Conservation (phyloP, 2,113 vertebrate species). For the Salvelinus alpinus region DNA sequence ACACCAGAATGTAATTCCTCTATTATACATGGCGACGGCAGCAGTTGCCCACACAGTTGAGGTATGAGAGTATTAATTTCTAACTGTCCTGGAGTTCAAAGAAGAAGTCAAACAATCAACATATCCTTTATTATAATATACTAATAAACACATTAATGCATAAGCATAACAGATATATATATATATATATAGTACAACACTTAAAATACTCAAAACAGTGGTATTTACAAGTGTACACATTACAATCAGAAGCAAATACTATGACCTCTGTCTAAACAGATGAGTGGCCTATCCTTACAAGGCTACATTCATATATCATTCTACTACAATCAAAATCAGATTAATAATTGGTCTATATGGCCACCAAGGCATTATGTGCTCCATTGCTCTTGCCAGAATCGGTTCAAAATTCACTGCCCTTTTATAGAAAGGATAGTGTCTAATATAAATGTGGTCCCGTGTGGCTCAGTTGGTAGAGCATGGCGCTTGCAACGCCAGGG, state of each 20-base stretch:
- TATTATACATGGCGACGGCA: no score
- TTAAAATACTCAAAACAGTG: neutral
- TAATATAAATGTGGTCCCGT: no score
- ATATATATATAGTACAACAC: neutral
- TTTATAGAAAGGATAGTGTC: neutral
- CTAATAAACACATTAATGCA: no score
- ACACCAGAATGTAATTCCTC: no score
- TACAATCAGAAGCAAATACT: neutral
- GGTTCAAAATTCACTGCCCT: neutral
- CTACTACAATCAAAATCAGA: neutral
- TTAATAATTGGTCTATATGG: no score
- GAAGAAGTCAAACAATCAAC: no score
- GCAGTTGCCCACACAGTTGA: no score
- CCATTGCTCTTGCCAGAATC: neutral
- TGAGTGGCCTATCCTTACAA: neutral
- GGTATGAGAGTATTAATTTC: no score
- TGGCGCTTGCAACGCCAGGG: no score
- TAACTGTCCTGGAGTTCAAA: no score
- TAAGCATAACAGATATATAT: neutral
- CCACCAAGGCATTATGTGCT: neutral
- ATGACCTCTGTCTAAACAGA: neutral
- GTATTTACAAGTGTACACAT: neutral
- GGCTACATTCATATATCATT: neutral
- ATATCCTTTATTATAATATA: no score
- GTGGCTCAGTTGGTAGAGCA: no score